These are phyloP conservation scores for Sebastes cheni DNA, from an alignment of 2,797 vertebrate genomes.

Conservation along the genomic window DNA sequence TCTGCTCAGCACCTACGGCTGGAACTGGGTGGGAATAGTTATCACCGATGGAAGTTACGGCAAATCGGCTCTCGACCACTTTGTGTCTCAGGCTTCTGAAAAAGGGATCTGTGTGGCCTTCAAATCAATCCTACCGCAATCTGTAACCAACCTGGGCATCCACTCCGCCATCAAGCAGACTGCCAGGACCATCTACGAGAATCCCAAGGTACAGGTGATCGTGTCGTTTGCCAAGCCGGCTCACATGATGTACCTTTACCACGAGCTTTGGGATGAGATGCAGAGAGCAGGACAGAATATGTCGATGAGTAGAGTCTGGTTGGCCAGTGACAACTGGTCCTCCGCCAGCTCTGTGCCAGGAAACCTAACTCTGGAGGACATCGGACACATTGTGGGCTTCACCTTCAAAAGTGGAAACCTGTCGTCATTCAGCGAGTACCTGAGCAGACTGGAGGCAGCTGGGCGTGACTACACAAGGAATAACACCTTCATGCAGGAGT, in stretches of 20 bases:
- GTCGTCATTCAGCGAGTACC: conserved; percentile 79
- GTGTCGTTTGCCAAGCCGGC: conserved; percentile 86
- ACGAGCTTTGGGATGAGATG: conserved; percentile 69
- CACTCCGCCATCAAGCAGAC: conserved; percentile 66
- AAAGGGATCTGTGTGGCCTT: conserved; percentile 89
- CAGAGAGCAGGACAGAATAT: conserved; percentile 63
- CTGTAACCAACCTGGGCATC: conserved; percentile 74
- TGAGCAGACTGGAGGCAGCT: conserved; percentile 71
- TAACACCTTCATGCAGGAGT: conserved; percentile 78
- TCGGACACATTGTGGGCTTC: conserved; percentile 89
- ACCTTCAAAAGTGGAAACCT: conserved; percentile 85
- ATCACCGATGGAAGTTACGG: conserved; percentile 90
- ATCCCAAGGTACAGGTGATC: conserved; percentile 85
- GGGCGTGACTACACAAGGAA: conserved; percentile 44
- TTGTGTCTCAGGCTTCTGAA: conserved; percentile 78
- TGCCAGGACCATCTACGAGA: conserved; percentile 79
- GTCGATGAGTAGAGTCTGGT: conserved; percentile 85
- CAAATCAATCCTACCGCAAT: conserved; percentile 84
- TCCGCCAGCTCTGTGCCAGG: conserved; percentile 71
- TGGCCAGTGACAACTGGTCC: conserved; percentile 92
- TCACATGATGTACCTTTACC: conserved; percentile 82
- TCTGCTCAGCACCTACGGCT: conserved; percentile 81
- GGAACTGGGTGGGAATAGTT: conserved; percentile 91
- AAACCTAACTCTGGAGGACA: conserved; percentile 75
- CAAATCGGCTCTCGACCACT: conserved; percentile 82